Conservation (phyloP, 2,797 vertebrate genomes). For the Limnodromus scolopaceus region DNA sequence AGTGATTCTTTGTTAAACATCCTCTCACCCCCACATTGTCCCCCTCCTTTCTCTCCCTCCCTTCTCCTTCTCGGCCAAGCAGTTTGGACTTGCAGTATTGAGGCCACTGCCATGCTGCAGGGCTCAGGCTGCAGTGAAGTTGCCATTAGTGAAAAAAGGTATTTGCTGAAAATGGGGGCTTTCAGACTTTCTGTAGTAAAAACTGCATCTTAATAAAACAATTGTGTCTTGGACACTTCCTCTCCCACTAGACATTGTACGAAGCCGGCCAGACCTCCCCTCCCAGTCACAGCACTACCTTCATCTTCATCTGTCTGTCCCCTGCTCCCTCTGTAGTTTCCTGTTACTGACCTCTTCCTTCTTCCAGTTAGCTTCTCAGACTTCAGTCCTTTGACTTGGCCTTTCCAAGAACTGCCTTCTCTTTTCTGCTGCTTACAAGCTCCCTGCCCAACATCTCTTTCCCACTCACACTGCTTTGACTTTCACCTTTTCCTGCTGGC, state of each 20-base stretch:
- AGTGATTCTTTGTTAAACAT: slow-evolving; percentile 84
- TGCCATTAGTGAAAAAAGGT: slow-evolving; percentile 28
- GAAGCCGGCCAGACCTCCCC: background rate
- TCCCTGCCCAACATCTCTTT: background rate
- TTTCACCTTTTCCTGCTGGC: background rate
- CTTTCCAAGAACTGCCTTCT: background rate
- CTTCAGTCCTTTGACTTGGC: background rate
- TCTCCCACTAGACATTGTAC: background rate
- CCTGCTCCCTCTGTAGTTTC: background rate
- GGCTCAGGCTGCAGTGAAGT: slow-evolving; percentile 33
- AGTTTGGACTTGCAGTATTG: slow-evolving; percentile 63
- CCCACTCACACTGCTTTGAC: background rate
- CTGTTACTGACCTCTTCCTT: background rate
- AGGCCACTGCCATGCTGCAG: slow-evolving; percentile 34
- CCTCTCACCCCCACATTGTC: slow-evolving; percentile 60
- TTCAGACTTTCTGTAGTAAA: background rate
- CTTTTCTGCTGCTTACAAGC: background rate
- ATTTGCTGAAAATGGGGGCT: slow-evolving; percentile 1
- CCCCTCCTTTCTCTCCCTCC: slow-evolving; percentile 55
- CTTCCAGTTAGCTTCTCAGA: background rate
- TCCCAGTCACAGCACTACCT: background rate
- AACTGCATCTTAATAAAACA: background rate
- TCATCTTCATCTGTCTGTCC: background rate
- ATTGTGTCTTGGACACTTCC: background rate
- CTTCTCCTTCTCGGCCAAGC: slow-evolving; percentile 61